These are phyloP conservation scores for Camptogramma bilineatum DNA, from an alignment of 2,888 invertebrate species.

Conservation along the genomic window DNA sequence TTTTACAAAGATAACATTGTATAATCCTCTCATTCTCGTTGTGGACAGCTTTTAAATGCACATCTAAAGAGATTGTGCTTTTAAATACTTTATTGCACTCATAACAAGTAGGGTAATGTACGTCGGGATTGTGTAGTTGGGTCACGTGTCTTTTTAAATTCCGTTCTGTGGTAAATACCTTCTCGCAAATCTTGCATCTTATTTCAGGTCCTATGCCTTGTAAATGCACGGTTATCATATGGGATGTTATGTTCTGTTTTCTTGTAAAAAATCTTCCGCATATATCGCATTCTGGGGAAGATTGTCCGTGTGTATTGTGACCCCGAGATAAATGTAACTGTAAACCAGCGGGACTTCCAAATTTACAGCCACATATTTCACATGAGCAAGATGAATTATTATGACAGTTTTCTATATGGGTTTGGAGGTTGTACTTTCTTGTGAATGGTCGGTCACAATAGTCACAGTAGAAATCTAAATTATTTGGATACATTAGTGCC, in stretches of 20 bases:
- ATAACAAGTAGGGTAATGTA: conserved; percentile 64
- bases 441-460: conserved; percentile 70
- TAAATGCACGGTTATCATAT: conserved; percentile 71
- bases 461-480: conserved; percentile 64
- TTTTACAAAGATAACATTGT: conserved; percentile 64
- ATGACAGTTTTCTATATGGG: conserved; percentile 73
- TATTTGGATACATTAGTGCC: conserved; percentile 47
- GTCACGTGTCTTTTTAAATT: conserved; percentile 68
- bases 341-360: conserved; percentile 64
- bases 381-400: conserved; percentile 62
- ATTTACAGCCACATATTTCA: conserved; percentile 63
- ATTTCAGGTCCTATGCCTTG: conserved; percentile 59
- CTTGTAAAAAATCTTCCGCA: conserved; percentile 72
- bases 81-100: conserved; percentile 64
- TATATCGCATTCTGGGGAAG: conserved; percentile 71
- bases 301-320: conserved; percentile 63
- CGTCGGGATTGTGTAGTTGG: conserved; percentile 65
- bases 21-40: conserved; percentile 47
- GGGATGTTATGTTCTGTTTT: conserved; percentile 72
- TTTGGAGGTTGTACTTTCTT: conserved; percentile 70
- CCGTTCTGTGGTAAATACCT: conserved; percentile 64
- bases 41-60: conserved; percentile 64
- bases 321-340: conserved; percentile 63
- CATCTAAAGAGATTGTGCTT: conserved; percentile 59
- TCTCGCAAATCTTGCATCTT: conserved; percentile 59